Conservation (phyloP, 2,113 vertebrate species). For the Chunga burmeisteri region DNA sequence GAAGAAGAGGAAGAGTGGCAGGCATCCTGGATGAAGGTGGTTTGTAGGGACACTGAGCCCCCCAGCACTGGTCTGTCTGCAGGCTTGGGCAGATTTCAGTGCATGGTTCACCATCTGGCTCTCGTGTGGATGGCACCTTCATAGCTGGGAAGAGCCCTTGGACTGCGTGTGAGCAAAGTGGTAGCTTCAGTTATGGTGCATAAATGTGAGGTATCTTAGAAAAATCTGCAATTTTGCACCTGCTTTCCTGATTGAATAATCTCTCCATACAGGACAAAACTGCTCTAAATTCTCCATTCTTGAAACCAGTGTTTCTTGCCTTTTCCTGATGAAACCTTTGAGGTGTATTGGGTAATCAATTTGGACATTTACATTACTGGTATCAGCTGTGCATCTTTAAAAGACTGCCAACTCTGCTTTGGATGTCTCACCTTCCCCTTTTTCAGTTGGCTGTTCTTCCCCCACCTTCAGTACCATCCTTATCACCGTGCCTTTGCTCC, state of each 20-base stretch:
- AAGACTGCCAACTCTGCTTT: neutral
- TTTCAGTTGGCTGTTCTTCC: neutral
- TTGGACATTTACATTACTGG: neutral
- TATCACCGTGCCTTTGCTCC: accelerated
- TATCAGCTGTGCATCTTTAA: neutral
- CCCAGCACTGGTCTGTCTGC: neutral
- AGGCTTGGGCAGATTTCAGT: neutral
- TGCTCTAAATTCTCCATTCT: neutral
- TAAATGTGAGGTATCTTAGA: neutral
- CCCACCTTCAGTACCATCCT: neutral
- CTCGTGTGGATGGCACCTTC: accelerated
- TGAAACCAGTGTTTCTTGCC: neutral
- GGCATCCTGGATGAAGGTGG: no score
- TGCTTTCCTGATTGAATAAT: neutral
- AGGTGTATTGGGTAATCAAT: neutral
- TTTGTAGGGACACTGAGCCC: neutral
- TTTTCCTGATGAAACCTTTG: neutral
- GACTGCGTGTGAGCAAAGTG: neutral
- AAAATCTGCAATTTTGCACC: neutral
- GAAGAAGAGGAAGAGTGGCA: neutral
- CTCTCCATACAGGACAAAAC: neutral
- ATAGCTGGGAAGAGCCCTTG: neutral
- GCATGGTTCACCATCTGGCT: neutral
- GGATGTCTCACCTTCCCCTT: neutral
- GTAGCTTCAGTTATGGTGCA: neutral